Evolutionary conservation across 2,113 vertebrate species (phyloP).

Genomic region (Scytalopus superciliaris): DNA sequence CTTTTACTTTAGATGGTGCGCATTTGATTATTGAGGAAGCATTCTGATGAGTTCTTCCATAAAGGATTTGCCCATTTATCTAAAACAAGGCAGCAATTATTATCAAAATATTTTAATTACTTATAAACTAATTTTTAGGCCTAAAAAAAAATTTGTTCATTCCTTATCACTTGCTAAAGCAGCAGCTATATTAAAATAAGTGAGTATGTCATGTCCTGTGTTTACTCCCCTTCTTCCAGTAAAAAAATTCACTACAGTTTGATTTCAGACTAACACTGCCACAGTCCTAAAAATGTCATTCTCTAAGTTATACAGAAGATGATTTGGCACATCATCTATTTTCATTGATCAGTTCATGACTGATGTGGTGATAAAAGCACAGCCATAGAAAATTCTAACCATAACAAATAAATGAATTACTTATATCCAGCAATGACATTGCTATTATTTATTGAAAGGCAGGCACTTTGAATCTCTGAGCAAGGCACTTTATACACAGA

Average conservation of each 20-base stretch:
- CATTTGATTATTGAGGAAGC: conserved; percentile 97
- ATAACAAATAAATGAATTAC: background rate
- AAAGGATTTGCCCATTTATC: conserved; percentile 96
- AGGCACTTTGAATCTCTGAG: background rate
- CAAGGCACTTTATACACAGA: background rate
- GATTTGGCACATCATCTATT: background rate
- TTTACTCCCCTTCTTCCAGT: background rate
- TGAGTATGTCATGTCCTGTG: background rate
- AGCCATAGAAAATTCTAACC: background rate
- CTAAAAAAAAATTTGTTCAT: background rate
- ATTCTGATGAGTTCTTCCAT: conserved; percentile 95
- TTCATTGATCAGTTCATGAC: background rate
- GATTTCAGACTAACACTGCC: background rate
- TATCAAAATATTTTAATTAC: background rate
- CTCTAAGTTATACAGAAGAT: background rate
- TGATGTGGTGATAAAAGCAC: background rate
- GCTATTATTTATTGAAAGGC: background rate
- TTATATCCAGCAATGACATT: background rate
- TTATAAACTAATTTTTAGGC: background rate
- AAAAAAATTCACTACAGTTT: background rate
- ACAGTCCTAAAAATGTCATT: background rate
- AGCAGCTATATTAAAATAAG: background rate
- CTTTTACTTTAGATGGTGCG: conserved; percentile 90
- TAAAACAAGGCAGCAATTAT: conserved; percentile 51
- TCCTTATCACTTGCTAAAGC: background rate